A percentile compares a stretch with the other conserved stretches of the same genome.
These are phyloP conservation scores for Cephalopterus ornatus DNA, from an alignment of 2,113 vertebrate genomes.

Conservation along the genomic window DNA sequence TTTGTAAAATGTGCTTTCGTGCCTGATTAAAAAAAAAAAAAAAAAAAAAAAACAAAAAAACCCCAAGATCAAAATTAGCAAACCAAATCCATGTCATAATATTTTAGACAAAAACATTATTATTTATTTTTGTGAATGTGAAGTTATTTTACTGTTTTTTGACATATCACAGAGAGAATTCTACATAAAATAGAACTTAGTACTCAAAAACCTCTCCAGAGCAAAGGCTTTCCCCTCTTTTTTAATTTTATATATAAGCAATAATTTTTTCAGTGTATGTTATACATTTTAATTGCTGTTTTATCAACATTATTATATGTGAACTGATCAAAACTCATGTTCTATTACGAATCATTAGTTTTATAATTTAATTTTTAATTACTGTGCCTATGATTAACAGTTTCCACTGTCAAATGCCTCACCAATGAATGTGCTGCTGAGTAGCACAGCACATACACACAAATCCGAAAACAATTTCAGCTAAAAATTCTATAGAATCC, in stretches of 20 bases:
- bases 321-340: background rate
- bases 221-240: background rate
- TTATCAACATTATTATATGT: background rate
- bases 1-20: constrained; percentile 98
- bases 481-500: background rate
- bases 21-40: constrained; percentile 74
- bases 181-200: background rate
- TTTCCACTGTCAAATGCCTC: background rate
- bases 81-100: background rate
- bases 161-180: background rate
- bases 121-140: background rate
- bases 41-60: too few relatives aligned
- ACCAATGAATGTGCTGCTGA: background rate
- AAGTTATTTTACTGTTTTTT: background rate
- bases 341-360: background rate
- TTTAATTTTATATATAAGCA: background rate
- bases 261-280: background rate
- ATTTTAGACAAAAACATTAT: background rate
- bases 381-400: background rate
- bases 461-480: background rate
- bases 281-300: background rate
- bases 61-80: background rate
- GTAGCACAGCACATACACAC: background rate
- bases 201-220: background rate
- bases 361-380: background rate